phyloP scores from a whole-genome alignment of 1,140 invertebrate genomes.

The Dolichoris vasculosae region DNA sequence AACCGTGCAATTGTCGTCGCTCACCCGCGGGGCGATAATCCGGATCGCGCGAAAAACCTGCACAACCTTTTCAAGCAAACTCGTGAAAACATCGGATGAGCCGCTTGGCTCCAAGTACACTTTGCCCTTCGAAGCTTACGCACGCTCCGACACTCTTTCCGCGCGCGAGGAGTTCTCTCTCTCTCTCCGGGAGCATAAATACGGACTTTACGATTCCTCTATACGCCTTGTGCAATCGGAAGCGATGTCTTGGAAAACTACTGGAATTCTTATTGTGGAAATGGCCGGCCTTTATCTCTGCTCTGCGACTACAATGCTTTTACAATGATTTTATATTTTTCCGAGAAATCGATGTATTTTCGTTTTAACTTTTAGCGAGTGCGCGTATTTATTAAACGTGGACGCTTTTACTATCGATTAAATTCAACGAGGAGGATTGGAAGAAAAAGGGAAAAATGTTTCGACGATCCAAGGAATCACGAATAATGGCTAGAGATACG shows the following conservation, averaged over 20 bases:
- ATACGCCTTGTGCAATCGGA: conserved; percentile 3
- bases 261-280: conserved; percentile 46
- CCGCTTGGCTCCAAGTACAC: background rate
- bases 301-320: background rate
- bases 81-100: conserved; percentile 58
- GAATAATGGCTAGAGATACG: no score
- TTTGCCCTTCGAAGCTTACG: conserved; percentile 52
- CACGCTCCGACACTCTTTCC: conserved; percentile 58
- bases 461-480: no score
- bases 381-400: background rate
- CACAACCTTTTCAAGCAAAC: conserved; percentile 40
- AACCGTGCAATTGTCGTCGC: background rate
- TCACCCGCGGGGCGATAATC: conserved; percentile 47
- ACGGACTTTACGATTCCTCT: conserved; percentile 33
- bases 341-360: background rate
- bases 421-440: background rate
- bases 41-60: conserved; percentile 50
- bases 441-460: no score
- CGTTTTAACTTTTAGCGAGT: background rate
- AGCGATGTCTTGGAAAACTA: conserved; percentile 33
- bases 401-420: no score
- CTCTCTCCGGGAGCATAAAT: conserved; percentile 7
- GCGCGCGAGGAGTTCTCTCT: conserved; percentile 10
- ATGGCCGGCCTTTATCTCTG: background rate
- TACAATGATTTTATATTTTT: background rate